Evolutionary conservation across 2,113 vertebrate species (phyloP), one percentile per base, ranked within the genome.

Genomic region (Miniopterus natalensis): DNA sequence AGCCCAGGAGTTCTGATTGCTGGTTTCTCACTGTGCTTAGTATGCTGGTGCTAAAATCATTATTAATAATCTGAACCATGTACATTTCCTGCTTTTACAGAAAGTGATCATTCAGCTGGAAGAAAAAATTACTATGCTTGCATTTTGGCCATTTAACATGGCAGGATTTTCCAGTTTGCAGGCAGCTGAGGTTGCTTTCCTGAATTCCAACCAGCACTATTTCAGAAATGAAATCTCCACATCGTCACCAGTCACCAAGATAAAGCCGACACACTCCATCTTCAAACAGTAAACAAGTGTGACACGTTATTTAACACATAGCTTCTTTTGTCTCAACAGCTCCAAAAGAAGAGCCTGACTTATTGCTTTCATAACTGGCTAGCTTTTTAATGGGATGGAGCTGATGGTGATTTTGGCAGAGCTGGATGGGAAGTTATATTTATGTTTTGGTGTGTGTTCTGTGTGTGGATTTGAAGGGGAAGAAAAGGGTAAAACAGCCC

Each of bases 41-140:
- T 45, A 92, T 49, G 25, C 63, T 27, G 9, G 3, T 63, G 8
- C 59, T 88, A 79, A 97, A 61, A 77, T 95, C 63, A 20, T 78
- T 95, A 92, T 83, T 94, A 97, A 95, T 90, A 95, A 94, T 79
- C 11, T 45, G 47, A 93, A 92, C 29, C 59, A 96, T 84, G 61
- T 25, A 96, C 68, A 93, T 86, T 78, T 95, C 88, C 73, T 91
- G 31, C 55, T 96, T 84, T 79, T 94, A 92, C 15, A 96, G 96
- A 90, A 93, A 94, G 31, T 47, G 45, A 92, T 84, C 86, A 21
- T 92, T 93, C 51, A 97, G 36, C 42, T 73, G 75, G 75, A 84
- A 84, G 92, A 71, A 92, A 95, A 95, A 96, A 51, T 70, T 90
- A n/a, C 49, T 11, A 42, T 27, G 1, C 77, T 59, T 18, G 31